Conservation (phyloP, 2,113 vertebrate genomes). For the Corythornis vintsioides region DNA sequence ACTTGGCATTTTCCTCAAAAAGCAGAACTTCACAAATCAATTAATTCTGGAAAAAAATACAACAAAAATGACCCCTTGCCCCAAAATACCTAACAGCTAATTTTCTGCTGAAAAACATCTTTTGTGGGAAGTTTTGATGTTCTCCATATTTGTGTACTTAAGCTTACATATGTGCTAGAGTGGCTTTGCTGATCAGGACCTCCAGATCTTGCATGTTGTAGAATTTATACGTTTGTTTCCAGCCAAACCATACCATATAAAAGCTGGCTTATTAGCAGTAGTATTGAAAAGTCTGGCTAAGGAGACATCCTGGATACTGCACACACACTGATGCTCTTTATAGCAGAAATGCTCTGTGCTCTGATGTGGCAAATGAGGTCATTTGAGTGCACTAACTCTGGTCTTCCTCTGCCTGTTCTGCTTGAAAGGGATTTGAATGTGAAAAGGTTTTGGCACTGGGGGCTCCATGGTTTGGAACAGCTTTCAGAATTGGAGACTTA, state of each 20-base stretch:
- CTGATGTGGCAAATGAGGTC: slow-evolving; percentile 71
- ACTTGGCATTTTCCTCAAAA: slow-evolving; percentile 30
- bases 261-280: neutral
- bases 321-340: slow-evolving; percentile 39
- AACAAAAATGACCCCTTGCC: neutral
- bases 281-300: slow-evolving; percentile 27
- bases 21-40: neutral
- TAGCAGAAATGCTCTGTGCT: slow-evolving; percentile 55
- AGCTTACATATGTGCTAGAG: neutral
- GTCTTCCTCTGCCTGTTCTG: slow-evolving; percentile 50
- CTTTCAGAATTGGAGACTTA: slow-evolving; percentile 32
- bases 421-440: slow-evolving; percentile 64
- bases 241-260: slow-evolving; percentile 45
- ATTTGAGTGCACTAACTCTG: slow-evolving; percentile 53
- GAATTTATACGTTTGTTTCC: neutral
- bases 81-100: neutral
- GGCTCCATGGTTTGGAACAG: slow-evolving; percentile 44
- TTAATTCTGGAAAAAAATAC: neutral
- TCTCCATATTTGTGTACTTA: neutral
- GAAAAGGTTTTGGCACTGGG: slow-evolving; percentile 54
- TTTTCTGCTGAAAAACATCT: slow-evolving; percentile 26
- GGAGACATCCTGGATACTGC: slow-evolving; percentile 23
- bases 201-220: neutral
- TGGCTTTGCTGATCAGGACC: neutral
- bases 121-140: slow-evolving; percentile 4